Evolutionary conservation across 1,140 invertebrate genomes (phyloP).

Genomic region (Bombus terrestris): DNA sequence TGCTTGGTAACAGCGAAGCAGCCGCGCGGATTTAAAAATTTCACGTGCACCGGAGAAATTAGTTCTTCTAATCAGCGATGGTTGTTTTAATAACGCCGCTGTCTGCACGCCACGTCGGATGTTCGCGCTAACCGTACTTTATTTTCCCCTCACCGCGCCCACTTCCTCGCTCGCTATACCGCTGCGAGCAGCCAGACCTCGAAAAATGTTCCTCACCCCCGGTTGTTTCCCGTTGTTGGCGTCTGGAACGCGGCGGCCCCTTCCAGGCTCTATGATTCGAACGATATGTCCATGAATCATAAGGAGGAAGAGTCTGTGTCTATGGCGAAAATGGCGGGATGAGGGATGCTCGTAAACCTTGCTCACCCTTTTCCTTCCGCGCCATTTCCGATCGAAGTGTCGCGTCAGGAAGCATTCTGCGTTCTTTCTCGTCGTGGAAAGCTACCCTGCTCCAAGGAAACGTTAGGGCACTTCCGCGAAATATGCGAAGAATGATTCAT

Average conservation of each 20-base stretch:
- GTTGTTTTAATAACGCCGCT: conserved; percentile 56
- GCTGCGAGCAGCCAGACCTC: not conserved
- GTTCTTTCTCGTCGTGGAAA: conserved; percentile 9
- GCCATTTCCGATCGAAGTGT: conserved; percentile 70
- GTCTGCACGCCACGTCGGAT: conserved; percentile 31
- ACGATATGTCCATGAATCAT: conserved; percentile 65
- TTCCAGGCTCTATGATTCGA: conserved; percentile 49
- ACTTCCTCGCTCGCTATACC: conserved; percentile 1
- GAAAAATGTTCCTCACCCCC: not conserved
- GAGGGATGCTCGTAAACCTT: conserved; percentile 56
- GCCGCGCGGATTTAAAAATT: conserved; percentile 58
- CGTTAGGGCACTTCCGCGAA: conserved; percentile 1
- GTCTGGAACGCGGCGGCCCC: not conserved
- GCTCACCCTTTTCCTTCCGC: conserved; percentile 60
- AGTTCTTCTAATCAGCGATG: conserved; percentile 64
- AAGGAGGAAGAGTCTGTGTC: conserved; percentile 23
- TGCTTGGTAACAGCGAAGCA: not conserved
- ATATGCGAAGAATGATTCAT: conserved; percentile 58
- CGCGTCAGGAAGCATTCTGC: conserved; percentile 64
- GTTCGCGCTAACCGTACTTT: conserved; percentile 52
- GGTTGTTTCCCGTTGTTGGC: conserved; percentile 5
- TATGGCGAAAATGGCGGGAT: conserved; percentile 10
- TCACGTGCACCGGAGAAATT: conserved; percentile 58
- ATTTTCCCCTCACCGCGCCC: conserved; percentile 49
- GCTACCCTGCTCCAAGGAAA: not conserved